These are phyloP conservation scores for Linnaemya vulpina DNA, from an alignment of 2,888 invertebrate genomes.

Conservation along the genomic window DNA sequence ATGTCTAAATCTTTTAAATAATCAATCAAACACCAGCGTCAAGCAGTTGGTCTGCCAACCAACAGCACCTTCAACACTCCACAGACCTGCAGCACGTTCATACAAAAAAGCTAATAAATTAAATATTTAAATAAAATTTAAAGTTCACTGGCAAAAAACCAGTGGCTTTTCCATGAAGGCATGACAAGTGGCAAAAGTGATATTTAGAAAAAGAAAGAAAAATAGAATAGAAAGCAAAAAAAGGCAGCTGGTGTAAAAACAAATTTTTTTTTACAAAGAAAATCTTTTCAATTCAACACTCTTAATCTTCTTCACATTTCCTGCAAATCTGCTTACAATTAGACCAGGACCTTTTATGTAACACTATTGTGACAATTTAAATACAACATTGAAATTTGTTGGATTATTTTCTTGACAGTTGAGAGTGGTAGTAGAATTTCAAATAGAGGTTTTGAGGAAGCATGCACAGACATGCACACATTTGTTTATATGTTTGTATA, in stretches of 20 bases:
- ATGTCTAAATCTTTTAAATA: conserved; percentile 24
- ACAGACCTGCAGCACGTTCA: background rate
- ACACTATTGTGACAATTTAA: conserved; percentile 66
- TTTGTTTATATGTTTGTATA: background rate
- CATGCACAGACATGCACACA: no score
- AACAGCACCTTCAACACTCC: background rate
- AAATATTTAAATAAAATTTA: background rate
- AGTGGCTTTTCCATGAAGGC: background rate
- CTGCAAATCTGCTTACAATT: conserved; percentile 62
- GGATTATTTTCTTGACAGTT: conserved; percentile 13
- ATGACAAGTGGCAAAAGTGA: background rate
- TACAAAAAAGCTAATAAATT: background rate
- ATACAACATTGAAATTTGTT: conserved; percentile 56
- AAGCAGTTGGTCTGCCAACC: background rate
- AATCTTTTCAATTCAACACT: conserved; percentile 61
- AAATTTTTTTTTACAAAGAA: conserved; percentile 8
- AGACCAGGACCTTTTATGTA: conserved; percentile 64
- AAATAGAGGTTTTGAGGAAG: background rate
- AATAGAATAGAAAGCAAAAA: background rate
- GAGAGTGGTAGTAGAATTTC: background rate
- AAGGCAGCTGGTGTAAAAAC: background rate
- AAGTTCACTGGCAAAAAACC: background rate
- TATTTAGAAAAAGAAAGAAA: background rate
- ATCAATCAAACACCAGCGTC: conserved; percentile 30
- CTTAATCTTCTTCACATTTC: conserved; percentile 52